These are phyloP conservation scores for Temnothorax rugatulus DNA, from an alignment of 2,888 invertebrate species.

Conservation along the genomic window DNA sequence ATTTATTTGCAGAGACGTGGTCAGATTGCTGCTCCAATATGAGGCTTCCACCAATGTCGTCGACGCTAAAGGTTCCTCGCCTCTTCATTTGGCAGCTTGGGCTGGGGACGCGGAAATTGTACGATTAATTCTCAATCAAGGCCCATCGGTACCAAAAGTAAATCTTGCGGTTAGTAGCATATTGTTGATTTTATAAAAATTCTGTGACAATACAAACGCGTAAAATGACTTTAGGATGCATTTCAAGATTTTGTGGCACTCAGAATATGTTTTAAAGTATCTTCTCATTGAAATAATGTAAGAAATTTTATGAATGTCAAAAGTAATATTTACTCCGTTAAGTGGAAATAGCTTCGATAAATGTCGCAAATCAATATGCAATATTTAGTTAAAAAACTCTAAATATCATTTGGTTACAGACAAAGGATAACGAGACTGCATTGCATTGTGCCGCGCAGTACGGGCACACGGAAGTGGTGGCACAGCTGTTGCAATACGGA, in stretches of 20 bases:
- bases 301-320: neutral
- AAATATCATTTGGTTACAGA: conserved; percentile 87
- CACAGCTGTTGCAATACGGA: conserved; percentile 93
- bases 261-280: neutral
- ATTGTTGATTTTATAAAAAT: neutral
- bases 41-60: conserved; percentile 96
- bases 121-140: conserved; percentile 92
- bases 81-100: conserved; percentile 98
- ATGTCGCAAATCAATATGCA: neutral
- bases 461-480: conserved; percentile 95
- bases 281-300: neutral
- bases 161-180: conserved; percentile 91
- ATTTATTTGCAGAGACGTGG: conserved; percentile 91
- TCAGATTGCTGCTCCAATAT: conserved; percentile 93
- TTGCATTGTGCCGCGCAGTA: conserved; percentile 97
- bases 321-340: neutral
- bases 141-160: conserved; percentile 94
- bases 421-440: conserved; percentile 96
- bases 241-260: neutral
- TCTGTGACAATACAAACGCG: neutral
- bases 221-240: neutral
- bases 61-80: conserved; percentile 96
- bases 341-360: neutral
- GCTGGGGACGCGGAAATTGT: conserved; percentile 97
- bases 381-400: neutral